phyloP scores from a whole-genome alignment of 2,888 invertebrate species.

The Dryobotodes eremita region DNA sequence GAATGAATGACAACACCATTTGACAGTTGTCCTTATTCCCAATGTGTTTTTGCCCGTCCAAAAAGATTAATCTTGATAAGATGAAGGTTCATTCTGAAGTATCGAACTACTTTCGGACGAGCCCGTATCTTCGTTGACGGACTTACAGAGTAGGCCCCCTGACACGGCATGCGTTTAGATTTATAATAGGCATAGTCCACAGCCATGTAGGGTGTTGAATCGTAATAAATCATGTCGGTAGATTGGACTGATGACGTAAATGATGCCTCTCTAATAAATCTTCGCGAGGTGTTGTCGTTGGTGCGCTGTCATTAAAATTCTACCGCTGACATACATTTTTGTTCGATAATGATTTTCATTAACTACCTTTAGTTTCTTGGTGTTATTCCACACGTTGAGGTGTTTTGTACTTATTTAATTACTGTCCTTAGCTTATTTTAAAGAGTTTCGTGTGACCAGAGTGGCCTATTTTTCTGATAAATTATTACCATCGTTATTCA shows the following conservation, averaged over 20 bases:
- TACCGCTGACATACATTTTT: slow-evolving; percentile 65
- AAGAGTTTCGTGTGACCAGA: too few relatives aligned
- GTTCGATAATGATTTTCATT: slow-evolving; percentile 59
- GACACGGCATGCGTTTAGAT: slow-evolving; percentile 53
- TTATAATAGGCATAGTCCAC: slow-evolving; percentile 57
- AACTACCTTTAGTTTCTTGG: slow-evolving; percentile 18
- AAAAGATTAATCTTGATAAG: too few relatives aligned
- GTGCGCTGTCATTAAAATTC: slow-evolving; percentile 64
- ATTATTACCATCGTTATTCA: too few relatives aligned
- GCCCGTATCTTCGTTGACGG: too few relatives aligned
- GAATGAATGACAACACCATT: too few relatives aligned
- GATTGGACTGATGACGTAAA: slow-evolving; percentile 67
- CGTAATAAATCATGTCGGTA: slow-evolving; percentile 66
- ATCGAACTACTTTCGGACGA: too few relatives aligned
- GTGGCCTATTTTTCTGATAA: too few relatives aligned
- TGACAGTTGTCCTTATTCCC: too few relatives aligned
- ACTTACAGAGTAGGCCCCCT: too few relatives aligned
- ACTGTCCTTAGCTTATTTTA: slow-evolving; percentile 7
- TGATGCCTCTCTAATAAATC: slow-evolving; percentile 65
- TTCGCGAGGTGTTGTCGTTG: slow-evolving; percentile 58
- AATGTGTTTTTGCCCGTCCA: too few relatives aligned
- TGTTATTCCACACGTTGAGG: slow-evolving; percentile 8
- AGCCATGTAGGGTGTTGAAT: slow-evolving; percentile 64
- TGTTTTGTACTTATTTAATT: slow-evolving; percentile 20
- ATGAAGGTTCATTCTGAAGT: too few relatives aligned